These are phyloP conservation scores for Carabus problematicus DNA, from an alignment of 2,888 invertebrate genomes.

Conservation along the genomic window DNA sequence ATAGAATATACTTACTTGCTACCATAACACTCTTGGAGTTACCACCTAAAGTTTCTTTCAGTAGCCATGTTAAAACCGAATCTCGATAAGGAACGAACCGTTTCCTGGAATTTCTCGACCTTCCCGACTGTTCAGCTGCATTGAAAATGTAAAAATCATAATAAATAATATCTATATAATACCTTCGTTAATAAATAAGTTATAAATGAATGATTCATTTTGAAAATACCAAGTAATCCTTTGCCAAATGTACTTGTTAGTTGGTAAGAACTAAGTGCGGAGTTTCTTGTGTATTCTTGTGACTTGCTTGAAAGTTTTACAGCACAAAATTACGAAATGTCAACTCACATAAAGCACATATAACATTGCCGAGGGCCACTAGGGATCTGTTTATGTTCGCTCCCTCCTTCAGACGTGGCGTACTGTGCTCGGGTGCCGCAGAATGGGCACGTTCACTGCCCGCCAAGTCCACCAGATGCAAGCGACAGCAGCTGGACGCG, in stretches of 20 bases:
- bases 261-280: no score
- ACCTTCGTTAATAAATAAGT: no score
- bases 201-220: no score
- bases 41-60: conserved; percentile 81
- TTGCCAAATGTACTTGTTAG: no score
- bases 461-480: conserved; percentile 70
- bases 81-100: conserved; percentile 81
- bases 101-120: conserved; percentile 51
- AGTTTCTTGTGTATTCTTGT: no score
- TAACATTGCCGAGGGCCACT: conserved; percentile 82
- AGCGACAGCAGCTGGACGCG: conserved; percentile 63
- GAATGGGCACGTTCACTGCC: conserved; percentile 73
- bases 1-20: conserved; percentile 73
- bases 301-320: no score
- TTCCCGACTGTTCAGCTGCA: conserved; percentile 58
- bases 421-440: conserved; percentile 70
- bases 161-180: no score
- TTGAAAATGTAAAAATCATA: conserved; percentile 41
- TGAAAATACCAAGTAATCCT: no score
- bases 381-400: conserved; percentile 81
- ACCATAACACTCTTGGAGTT: conserved; percentile 80
- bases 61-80: conserved; percentile 81
- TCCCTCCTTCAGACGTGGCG: conserved; percentile 66
- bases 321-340: no score
- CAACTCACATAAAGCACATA: conserved; percentile 77